Evolutionary conservation across 2,888 invertebrate genomes (phyloP).

Genomic region (Sipha maydis): DNA sequence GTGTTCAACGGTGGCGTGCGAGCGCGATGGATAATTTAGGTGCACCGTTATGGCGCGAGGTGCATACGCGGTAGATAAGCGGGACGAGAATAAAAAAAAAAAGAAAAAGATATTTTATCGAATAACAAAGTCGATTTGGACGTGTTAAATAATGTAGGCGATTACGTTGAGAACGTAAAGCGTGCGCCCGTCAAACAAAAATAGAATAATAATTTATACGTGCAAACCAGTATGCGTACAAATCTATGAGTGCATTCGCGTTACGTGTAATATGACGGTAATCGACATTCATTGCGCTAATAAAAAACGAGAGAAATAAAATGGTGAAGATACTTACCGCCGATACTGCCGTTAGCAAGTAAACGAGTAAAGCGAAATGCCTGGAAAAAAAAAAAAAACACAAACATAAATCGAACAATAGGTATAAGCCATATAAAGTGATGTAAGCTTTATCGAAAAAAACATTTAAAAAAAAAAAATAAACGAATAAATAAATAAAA

Average conservation of each 20-base stretch:
- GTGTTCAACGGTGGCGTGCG: not conserved
- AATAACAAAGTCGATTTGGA: too few relatives aligned
- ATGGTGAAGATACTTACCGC: conserved; percentile 35
- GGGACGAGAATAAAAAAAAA: not conserved
- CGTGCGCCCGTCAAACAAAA: too few relatives aligned
- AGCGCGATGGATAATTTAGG: too few relatives aligned
- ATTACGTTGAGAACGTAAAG: too few relatives aligned
- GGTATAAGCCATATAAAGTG: not conserved
- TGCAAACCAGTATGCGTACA: not conserved
- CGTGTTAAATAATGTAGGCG: too few relatives aligned
- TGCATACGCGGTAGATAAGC: too few relatives aligned
- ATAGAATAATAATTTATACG: not conserved
- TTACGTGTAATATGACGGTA: too few relatives aligned
- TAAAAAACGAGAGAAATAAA: too few relatives aligned
- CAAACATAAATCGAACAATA: not conserved
- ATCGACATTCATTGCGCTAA: too few relatives aligned
- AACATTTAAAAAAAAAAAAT: too few relatives aligned
- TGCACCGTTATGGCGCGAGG: too few relatives aligned
- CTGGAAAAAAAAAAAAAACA: conserved; percentile 31
- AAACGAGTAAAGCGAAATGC: conserved; percentile 37
- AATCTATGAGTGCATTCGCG: not conserved
- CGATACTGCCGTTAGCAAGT: conserved; percentile 7
- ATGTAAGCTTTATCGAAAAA: not conserved
- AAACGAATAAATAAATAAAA: too few relatives aligned
- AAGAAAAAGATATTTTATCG: not conserved